A percentile compares a stretch with the other conserved stretches of the same genome.
Evolutionary conservation across 2,888 invertebrate genomes (phyloP).

Genomic region (Escarpia spicata): DNA sequence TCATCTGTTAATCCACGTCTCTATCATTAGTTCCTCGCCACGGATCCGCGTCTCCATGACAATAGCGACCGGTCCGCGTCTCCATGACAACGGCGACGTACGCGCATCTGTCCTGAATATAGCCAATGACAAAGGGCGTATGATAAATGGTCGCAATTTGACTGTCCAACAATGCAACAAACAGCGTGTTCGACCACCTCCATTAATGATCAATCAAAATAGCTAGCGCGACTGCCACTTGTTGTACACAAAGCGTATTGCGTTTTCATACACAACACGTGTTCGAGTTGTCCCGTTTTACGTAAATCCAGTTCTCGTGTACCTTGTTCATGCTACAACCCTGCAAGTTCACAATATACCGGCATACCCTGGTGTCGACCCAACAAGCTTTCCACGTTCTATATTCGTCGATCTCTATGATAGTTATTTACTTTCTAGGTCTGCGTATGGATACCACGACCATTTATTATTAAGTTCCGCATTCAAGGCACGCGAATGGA

Average conservation of each 20-base stretch:
- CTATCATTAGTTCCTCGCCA: slow-evolving; percentile 7
- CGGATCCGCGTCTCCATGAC: neutral
- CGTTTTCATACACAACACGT: neutral
- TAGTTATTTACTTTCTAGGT: too few species aligned
- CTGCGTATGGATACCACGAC: too few species aligned
- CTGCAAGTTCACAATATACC: too few species aligned
- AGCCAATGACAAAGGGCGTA: neutral
- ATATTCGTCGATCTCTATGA: too few species aligned
- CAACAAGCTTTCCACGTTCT: too few species aligned
- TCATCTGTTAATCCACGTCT: neutral
- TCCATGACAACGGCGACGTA: neutral
- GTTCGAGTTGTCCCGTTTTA: neutral
- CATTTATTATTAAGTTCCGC: too few species aligned
- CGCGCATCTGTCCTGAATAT: neutral
- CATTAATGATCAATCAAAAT: neutral
- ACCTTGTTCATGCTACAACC: neutral
- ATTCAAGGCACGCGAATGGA: too few species aligned
- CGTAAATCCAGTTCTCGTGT: neutral
- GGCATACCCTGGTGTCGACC: too few species aligned
- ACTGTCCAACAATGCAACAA: neutral
- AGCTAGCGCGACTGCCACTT: neutral
- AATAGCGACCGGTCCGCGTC: neutral
- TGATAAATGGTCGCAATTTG: neutral
- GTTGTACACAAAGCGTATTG: neutral
- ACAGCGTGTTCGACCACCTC: neutral